phyloP scores from a whole-genome alignment of 2,797 vertebrate species.

The Chrosomus eos region DNA sequence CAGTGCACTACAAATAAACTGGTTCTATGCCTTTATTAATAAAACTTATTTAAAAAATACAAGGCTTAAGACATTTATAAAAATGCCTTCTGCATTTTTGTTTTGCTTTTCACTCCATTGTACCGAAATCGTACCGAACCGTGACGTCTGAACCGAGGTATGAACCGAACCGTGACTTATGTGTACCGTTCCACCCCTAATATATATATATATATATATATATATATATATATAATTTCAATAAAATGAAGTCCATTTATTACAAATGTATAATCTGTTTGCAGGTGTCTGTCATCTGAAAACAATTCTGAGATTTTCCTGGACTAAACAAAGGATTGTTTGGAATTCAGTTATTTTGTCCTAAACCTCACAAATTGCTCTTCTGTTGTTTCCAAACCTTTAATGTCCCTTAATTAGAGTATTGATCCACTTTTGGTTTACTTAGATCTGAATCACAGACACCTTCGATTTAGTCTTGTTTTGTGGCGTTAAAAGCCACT shows the following conservation, averaged over 20 bases:
- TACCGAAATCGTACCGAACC: too few species aligned
- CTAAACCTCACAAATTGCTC: background rate
- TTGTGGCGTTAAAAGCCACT: conserved; percentile 23
- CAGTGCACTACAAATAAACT: too few species aligned
- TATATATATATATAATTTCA: background rate
- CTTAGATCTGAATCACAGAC: conserved; percentile 4
- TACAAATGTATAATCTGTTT: background rate
- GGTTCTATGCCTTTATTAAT: too few species aligned
- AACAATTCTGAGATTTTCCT: background rate
- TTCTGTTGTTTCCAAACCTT: conserved; percentile 15
- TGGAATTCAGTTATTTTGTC: background rate
- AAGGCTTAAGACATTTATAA: too few species aligned
- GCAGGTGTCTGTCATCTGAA: background rate
- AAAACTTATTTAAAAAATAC: too few species aligned
- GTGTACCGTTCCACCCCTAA: too few species aligned
- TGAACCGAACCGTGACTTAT: too few species aligned
- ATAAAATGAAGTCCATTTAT: background rate
- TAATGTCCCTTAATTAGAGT: conserved; percentile 59
- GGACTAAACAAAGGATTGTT: background rate
- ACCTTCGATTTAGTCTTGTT: conserved; percentile 8
- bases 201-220: too few species aligned
- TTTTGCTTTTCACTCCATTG: too few species aligned
- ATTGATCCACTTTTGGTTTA: conserved; percentile 62
- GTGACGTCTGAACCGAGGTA: too few species aligned
- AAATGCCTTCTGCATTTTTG: too few species aligned